Conservation (phyloP, 2,113 vertebrate species). For the Trinectes maculatus region DNA sequence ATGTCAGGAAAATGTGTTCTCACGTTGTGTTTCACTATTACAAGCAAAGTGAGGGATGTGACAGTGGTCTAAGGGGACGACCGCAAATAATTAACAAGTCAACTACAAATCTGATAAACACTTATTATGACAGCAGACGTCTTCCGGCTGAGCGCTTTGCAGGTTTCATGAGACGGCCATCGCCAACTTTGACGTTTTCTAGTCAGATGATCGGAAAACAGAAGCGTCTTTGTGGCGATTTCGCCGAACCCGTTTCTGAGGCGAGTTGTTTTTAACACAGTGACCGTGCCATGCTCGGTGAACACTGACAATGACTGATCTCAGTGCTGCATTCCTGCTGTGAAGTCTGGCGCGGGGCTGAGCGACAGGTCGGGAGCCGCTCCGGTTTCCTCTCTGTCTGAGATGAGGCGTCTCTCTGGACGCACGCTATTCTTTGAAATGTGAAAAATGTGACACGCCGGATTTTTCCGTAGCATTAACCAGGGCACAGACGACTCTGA, state of each 20-base stretch:
- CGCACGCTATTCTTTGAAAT: background rate
- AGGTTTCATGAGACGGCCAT: conserved; percentile 27
- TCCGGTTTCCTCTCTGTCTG: conserved; percentile 49
- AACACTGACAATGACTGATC: conserved; percentile 79
- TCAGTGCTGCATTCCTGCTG: conserved; percentile 75
- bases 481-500: conserved; percentile 3
- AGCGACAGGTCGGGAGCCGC: conserved; percentile 67
- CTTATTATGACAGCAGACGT: background rate
- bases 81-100: background rate
- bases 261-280: conserved; percentile 74
- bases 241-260: conserved; percentile 72
- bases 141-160: background rate
- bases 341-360: conserved; percentile 71
- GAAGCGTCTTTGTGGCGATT: conserved; percentile 54
- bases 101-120: conserved; percentile 7
- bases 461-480: background rate
- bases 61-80: background rate
- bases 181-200: conserved; percentile 62
- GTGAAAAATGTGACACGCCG: background rate
- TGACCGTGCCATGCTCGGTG: conserved; percentile 70
- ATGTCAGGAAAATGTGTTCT: conserved; percentile 16
- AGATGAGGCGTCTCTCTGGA: conserved; percentile 17
- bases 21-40: conserved; percentile 17
- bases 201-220: conserved; percentile 55
- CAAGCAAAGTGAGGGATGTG: conserved; percentile 16